Conservation (phyloP, 2,113 vertebrate genomes). For the Brienomyrus brachyistius region DNA sequence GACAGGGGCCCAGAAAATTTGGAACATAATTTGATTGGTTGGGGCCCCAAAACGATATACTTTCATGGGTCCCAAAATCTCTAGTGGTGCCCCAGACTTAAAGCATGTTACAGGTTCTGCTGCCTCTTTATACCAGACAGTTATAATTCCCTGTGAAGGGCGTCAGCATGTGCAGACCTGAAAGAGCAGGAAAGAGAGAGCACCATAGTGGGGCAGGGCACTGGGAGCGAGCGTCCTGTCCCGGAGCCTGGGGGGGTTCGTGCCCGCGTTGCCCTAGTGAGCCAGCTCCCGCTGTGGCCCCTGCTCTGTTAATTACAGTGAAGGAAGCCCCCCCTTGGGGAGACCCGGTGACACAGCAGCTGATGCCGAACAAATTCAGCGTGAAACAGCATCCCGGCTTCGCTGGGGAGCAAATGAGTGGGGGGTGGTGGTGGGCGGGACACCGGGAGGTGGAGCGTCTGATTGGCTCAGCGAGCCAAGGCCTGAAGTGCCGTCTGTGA, state of each 20-base stretch:
- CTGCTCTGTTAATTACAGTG: slow-evolving; percentile 38
- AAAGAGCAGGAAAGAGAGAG: not conserved
- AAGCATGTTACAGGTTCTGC: not conserved
- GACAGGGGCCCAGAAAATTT: not conserved
- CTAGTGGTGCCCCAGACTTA: not conserved
- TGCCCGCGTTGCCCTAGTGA: slow-evolving; percentile 23
- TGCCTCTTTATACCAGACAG: not conserved
- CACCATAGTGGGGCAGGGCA: not conserved
- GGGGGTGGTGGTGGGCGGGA: not conserved
- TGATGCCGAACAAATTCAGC: slow-evolving; percentile 28
- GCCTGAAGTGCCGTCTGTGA: slow-evolving; percentile 16
- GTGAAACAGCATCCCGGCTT: slow-evolving; percentile 33
- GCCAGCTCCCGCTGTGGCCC: slow-evolving; percentile 15
- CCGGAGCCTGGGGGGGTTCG: not conserved
- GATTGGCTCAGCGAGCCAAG: not conserved
- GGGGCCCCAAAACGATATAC: not conserved
- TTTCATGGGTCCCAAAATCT: not conserved
- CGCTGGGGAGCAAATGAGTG: slow-evolving; percentile 21
- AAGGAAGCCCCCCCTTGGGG: slow-evolving; percentile 27
- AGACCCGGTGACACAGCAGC: slow-evolving; percentile 32
- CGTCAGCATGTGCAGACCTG: not conserved
- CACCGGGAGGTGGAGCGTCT: not conserved
- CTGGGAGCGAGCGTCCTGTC: not conserved
- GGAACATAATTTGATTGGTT: not conserved
- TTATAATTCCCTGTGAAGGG: not conserved